Base-by-base conservation (phyloP, 2,888 invertebrate species). In the Schizotus pectinicornis region DNA sequence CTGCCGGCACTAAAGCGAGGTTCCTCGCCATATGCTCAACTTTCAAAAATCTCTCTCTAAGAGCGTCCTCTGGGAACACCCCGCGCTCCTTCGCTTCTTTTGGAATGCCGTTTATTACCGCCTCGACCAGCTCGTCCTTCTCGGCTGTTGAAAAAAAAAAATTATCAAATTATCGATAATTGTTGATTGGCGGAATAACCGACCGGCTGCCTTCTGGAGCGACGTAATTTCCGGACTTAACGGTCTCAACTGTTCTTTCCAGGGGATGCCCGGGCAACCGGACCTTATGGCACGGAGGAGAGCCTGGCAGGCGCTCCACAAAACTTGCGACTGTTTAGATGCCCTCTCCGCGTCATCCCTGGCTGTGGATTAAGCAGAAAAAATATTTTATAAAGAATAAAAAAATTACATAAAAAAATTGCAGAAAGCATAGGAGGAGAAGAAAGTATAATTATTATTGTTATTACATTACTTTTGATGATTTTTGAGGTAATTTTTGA, bases 271-370 rank as follows among this genome's bases (percentile, higher is more conserved):
- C 0, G 83, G 82, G 50, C 86, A 82, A 7, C 88, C 86, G 11
- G 83, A 81, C 57, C 88, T 84, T 5, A 96, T 86, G 13, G 92
- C 89, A 1, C 91, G 86, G 73, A 90, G 86, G 34, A 98, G 82
- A 1, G 94, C 88, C 73, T 96, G 94, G 71, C 94, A 95, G 1
- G 98, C 94, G 64, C 94, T 88, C 98, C 98, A 98, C 65, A 98
- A 83, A 30, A 93, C 87, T 79, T 96, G 95, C 0, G 95, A 91
- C 64, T 90, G 87, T 35, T 88, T 87, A 0, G 90, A 88, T 54
- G 86, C 86, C 64, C 86, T 86, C 70, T 93, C 93, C 1, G 88
- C 86, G 61, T 88, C 87, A 39, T 88, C 85, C 7, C 90, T 86
- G 62, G 85, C 92, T 91, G 56, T 36, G 62, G 64, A 43, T 3